These are phyloP conservation scores for Dendrolimus kikuchii DNA, from an alignment of 1,140 invertebrate species.

Conservation along the genomic window DNA sequence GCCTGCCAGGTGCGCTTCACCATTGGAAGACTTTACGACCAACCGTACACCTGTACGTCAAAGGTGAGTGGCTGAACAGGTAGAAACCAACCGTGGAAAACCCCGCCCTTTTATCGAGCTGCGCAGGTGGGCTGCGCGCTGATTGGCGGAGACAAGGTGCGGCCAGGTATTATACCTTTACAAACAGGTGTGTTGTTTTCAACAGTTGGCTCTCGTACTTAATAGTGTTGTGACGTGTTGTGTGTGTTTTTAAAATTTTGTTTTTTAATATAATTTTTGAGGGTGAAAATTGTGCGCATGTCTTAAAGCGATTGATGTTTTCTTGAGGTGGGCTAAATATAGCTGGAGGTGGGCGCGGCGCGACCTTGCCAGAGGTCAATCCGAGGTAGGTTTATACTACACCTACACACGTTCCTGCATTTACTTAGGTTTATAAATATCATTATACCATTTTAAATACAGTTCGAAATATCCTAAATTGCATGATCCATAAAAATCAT, in stretches of 20 bases:
- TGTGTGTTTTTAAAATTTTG: constrained; percentile 4
- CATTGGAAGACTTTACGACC: constrained; percentile 24
- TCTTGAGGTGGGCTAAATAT: constrained; percentile 66
- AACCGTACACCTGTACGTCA: constrained; percentile 24
- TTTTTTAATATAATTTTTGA: constrained; percentile 8
- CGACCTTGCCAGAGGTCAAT: constrained; percentile 20
- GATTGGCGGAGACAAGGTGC: constrained; percentile 54
- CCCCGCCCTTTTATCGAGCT: constrained; percentile 66
- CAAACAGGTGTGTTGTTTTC: constrained; percentile 25
- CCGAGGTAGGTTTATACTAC: not conserved
- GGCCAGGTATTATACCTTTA: constrained; percentile 31
- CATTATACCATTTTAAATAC: too few relatives aligned
- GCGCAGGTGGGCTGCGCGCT: constrained; percentile 64
- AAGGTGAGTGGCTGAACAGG: constrained; percentile 45
- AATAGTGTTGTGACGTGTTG: constrained; percentile 6
- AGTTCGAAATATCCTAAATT: too few relatives aligned
- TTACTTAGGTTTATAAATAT: not conserved
- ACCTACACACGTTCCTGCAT: too few relatives aligned
- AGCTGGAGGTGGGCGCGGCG: constrained; percentile 43
- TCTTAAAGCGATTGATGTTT: constrained; percentile 66
- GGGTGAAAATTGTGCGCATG: constrained; percentile 56
- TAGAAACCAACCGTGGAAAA: constrained; percentile 23
- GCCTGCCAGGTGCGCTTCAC: constrained; percentile 16
- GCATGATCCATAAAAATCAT: too few relatives aligned
- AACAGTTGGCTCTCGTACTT: constrained; percentile 8